Evolutionary conservation across 1,140 invertebrate species (phyloP).

Genomic region (Anastatus disparis): DNA sequence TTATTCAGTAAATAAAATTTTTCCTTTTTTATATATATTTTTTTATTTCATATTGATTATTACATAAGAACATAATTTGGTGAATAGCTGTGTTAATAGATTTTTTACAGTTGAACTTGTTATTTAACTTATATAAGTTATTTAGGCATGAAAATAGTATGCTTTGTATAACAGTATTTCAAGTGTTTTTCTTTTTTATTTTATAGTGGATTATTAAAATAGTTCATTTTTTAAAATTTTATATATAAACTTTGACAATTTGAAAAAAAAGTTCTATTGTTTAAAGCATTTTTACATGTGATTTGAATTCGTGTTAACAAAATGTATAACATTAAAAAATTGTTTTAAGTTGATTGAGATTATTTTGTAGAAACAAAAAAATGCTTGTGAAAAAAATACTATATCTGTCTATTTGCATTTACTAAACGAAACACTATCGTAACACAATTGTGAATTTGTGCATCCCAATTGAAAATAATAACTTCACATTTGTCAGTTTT

Average conservation of each 20-base stretch:
- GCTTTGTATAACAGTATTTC: conserved; percentile 29
- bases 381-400: too few species aligned
- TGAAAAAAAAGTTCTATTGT: background rate
- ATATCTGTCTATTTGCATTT: too few species aligned
- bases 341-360: too few species aligned
- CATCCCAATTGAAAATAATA: too few species aligned
- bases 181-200: conserved; percentile 15
- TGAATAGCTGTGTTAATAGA: conserved; percentile 13
- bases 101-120: conserved; percentile 35
- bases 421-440: too few species aligned
- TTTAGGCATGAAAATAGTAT: conserved; percentile 15
- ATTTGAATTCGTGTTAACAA: conserved; percentile 2
- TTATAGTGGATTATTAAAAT: background rate
- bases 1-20: conserved; percentile 3
- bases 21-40: background rate
- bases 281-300: background rate
- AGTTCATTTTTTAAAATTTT: background rate
- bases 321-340: background rate
- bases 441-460: too few species aligned
- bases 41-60: too few species aligned
- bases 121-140: conserved; percentile 27
- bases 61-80: too few species aligned
- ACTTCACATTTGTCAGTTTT: too few species aligned
- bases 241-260: conserved; percentile 1
- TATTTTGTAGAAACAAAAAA: too few species aligned